Base-by-base conservation (phyloP, 1,140 invertebrate species). In the Halesus radiatus region DNA sequence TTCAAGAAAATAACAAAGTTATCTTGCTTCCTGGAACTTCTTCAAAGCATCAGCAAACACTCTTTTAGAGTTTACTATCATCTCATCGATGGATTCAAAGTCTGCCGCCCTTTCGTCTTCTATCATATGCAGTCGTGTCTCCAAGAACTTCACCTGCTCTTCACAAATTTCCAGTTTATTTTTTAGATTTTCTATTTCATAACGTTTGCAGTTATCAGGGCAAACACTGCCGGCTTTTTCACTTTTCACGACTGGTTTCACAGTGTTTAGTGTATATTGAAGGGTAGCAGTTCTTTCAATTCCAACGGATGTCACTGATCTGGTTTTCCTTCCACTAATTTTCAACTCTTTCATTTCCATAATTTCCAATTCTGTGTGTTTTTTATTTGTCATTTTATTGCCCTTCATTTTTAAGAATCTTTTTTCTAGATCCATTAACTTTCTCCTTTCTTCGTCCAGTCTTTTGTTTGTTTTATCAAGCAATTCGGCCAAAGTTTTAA, bases 61-160 rank as follows among this genome's bases (percentile, higher is more conserved):
- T 26, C 75, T 68, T 70, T 80, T 80, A 6, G 78, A 75, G 22
- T 37, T 53, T 1, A 54, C 50, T 18, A 80, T 74, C 78, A 80
- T 80, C 3, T 64, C 53, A 32, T 80, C 70, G 22, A 80, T 64
- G 32, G 50, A 64, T 8, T 74, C 72, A 54, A 80, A 54, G 52
- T 80, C 78, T 53, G 70, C 37, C 15, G 68, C 53, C 10, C 73
- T 23, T 20, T 80, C 70, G 4, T 75, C 78, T 58, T 74, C 78
- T 20, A 75, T 37, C 56, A 80, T 53, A 3, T 64, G 26, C 18
- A 80, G n/a, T 29, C 50, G 29, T 3, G 16, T 56, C 15, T 80
- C 78, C 8, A 80, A 22, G 32, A 60, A 76, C 26, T 74, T 80
- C 3, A 80, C 26, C 72, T 80, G 70, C 22, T 80, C 78, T 10